Evolutionary conservation across 2,797 vertebrate genomes (phyloP).

Genomic region (Allochrocebus solatus): DNA sequence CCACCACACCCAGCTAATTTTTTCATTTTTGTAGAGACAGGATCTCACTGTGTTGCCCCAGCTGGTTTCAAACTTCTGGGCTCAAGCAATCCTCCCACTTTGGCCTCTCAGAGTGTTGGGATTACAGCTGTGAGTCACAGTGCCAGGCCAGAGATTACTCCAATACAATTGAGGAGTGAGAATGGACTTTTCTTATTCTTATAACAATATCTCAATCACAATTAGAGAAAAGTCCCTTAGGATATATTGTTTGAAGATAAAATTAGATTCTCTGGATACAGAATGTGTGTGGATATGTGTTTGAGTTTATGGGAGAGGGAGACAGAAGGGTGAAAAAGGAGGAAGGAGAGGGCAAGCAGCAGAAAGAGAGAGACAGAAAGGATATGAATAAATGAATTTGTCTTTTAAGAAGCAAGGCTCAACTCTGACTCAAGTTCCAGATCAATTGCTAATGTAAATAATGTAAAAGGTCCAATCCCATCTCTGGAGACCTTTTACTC

Average conservation of each 20-base stretch:
- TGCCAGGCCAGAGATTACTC: not conserved
- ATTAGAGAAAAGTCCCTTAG: not conserved
- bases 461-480: constrained; percentile 5
- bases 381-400: not conserved
- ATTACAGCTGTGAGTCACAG: not conserved
- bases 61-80: not conserved
- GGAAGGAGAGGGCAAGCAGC: not conserved
- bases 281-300: not conserved
- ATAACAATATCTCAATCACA: not conserved
- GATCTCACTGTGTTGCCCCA: not conserved
- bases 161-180: not conserved
- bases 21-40: not conserved
- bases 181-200: not conserved
- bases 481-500: constrained; percentile 25
- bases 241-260: not conserved
- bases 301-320: not conserved
- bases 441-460: constrained; percentile 7
- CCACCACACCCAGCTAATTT: not conserved
- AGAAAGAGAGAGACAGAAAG: not conserved
- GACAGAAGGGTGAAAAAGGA: too few relatives aligned
- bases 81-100: not conserved
- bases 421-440: constrained; percentile 6
- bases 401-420: constrained; percentile 8
- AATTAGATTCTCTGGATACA: not conserved
- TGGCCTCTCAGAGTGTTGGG: not conserved